Evolutionary conservation across 2,888 invertebrate genomes (phyloP).

Genomic region (Ochropacha duplaris): DNA sequence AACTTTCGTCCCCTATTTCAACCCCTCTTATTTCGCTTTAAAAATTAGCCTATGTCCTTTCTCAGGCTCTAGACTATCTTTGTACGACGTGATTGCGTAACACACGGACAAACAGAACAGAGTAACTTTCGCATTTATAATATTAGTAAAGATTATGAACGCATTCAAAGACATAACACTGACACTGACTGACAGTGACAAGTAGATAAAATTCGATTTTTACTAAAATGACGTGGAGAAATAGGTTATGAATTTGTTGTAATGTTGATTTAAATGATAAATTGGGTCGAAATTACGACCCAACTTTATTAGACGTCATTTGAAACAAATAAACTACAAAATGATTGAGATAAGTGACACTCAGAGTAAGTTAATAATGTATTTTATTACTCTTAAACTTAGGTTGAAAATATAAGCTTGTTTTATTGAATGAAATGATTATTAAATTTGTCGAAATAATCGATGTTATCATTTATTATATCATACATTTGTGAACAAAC

Average conservation of each 20-base stretch:
- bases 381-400: constrained; percentile 11
- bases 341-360: constrained; percentile 94
- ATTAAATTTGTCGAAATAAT: not conserved
- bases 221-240: constrained; percentile 70
- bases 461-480: not conserved
- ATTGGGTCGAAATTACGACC: constrained; percentile 30
- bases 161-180: not conserved
- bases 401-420: not conserved
- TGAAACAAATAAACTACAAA: constrained; percentile 42
- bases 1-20: no score
- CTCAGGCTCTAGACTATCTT: no score
- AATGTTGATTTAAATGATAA: constrained; percentile 46
- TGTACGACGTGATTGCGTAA: no score
- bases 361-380: constrained; percentile 86
- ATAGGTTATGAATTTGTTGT: constrained; percentile 63
- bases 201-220: not conserved
- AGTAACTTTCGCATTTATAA: no score
- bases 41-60: no score
- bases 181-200: constrained; percentile 1
- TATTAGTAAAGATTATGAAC: no score
- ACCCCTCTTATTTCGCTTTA: no score
- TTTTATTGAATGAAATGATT: constrained; percentile 3
- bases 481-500: no score
- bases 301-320: constrained; percentile 15
- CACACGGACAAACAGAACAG: no score